Evolutionary conservation across 2,888 invertebrate species (phyloP), one percentile per base, ranked within the genome.

Genomic region (Heliothis peltigera): DNA sequence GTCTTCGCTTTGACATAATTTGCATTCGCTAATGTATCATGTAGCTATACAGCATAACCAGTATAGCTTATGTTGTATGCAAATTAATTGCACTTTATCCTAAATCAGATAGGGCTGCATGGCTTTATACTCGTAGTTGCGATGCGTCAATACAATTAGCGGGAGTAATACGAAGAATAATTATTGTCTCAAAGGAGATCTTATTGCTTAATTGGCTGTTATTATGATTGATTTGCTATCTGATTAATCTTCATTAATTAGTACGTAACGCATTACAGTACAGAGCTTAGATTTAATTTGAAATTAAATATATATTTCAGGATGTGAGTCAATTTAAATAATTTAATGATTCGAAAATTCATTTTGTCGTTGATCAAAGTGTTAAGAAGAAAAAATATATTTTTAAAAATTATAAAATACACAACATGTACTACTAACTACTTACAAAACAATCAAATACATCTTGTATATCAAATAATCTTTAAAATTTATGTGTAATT

Each of bases 1-100:
- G 76, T 78, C 77, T 74, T 61, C 64, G 80, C 86, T 88, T 87
- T 86, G 85, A 84, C 78, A 82, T 80, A 79, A 87, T 89, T 89
- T 88, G 83, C 84, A 87, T 89, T 82, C 65, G 81, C 83, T 83
- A 82, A 86, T 86, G 81, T 84, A 81, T 77, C 78, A 68, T 75
- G 48, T 52, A 74, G 32, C 60, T 69, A 70, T 64, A 66, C 44
- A 47, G 28, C 19, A 46, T n/a, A 43, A 54, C n/a, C 61, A 17
- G n/a, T 55, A 12, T 52, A 32, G n/a, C n/a, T n/a, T 48, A 61
- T 51, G 68, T 70, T 62, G 57, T 68, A 71, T 77, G 78, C 65
- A 74, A 80, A 84, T 82, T 75, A 73, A 77, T 70, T 81, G 83
- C 79, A 75, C 66, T 75, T 70, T 75, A 80, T 70, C 58, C 49